Evolutionary conservation across 2,888 invertebrate genomes (phyloP), one percentile per base, ranked within the genome.

Genomic region (Eumacrocentrus americanus): DNA sequence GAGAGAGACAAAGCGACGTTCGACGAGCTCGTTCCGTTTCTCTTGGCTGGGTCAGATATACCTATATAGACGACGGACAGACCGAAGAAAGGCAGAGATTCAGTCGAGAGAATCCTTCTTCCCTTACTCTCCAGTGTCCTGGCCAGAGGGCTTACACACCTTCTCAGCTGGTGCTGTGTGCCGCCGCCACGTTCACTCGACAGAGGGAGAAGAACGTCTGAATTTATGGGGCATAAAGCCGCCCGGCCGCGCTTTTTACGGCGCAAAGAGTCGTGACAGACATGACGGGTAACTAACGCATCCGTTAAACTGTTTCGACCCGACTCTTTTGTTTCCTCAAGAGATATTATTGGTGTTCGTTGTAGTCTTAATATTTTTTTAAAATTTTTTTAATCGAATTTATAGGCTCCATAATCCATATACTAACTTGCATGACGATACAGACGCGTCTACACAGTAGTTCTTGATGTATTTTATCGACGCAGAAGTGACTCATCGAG

Each of bases 161-260:
- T 29, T 29, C 29, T 29, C 29, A 29, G 29, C 29, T 6, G 29
- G 4, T 29, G 29, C 29, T 29, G 29, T n/a, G n/a, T n/a, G 22
- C 9, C 7, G 7, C 22, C 46, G 12, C 50, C 50, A 35, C 40
- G 20, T 34, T 50, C 53, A 42, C 40, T n/a, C n/a, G n/a, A n/a
- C n/a, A n/a, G 60, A 64, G 63, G 64, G 70, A 71, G 67, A 72
- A 73, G 72, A 65, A 70, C 68, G 71, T 66, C 72, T 71, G 70
- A 75, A 76, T 79, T 79, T 79, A 79, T 77, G 71, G 73, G 69
- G 67, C 76, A 74, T 78, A 78, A 79, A 78, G 72, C 73, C 72
- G 69, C 67, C 69, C 62, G 62, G 66, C 64, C 69, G 66, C 64
- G 20, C 42, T 71, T 70, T 72, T 72, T 72, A 70, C 69, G 67